These are phyloP conservation scores for Zaprionus vittiger DNA, from an alignment of 1,140 invertebrate genomes.

Conservation along the genomic window DNA sequence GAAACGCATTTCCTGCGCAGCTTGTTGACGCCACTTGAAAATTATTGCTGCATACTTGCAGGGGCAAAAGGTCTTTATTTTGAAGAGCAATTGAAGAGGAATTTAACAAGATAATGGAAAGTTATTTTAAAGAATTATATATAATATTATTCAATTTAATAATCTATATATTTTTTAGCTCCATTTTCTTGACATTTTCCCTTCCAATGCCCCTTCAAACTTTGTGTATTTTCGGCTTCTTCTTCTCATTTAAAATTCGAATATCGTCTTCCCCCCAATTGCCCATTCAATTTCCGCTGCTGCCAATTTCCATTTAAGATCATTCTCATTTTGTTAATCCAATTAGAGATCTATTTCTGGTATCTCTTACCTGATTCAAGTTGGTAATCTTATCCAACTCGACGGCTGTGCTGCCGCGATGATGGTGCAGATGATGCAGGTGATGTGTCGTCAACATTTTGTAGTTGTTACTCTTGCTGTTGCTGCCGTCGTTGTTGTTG, in stretches of 20 bases:
- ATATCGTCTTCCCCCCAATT: neutral
- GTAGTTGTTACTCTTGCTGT: constrained; percentile 17
- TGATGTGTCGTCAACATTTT: constrained; percentile 83
- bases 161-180: too few species aligned
- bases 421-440: constrained; percentile 81
- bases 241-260: neutral
- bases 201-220: neutral
- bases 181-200: neutral
- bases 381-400: constrained; percentile 81
- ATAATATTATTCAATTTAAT: too few species aligned
- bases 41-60: constrained; percentile 33
- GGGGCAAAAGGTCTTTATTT: neutral
- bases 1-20: constrained; percentile 18
- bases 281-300: neutral
- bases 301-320: neutral
- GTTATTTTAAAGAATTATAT: neutral
- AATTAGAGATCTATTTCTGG: neutral
- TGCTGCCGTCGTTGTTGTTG: neutral
- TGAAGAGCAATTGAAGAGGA: neutral
- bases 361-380: constrained; percentile 73
- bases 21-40: constrained; percentile 24
- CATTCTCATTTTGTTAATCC: neutral
- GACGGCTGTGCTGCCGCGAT: constrained; percentile 77
- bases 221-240: too few species aligned
- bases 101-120: too few species aligned